Base-by-base conservation (phyloP, 2,888 invertebrate genomes). In the Folsomia manolachei region DNA sequence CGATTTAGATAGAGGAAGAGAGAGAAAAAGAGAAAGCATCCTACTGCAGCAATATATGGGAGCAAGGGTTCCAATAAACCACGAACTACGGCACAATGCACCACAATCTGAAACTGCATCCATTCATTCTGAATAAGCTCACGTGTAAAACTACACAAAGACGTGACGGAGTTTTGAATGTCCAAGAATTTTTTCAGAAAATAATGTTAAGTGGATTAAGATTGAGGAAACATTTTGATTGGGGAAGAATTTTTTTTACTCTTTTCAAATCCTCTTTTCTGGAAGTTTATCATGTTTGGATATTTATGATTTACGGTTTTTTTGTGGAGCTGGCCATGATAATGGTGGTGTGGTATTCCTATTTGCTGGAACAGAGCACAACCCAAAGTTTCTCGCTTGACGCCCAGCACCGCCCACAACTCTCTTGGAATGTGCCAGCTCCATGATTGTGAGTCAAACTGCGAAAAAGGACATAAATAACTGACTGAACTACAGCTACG, bases 1-100 rank as follows among this genome's bases (percentile, higher is more conserved):
- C 78, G 70, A 79, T 79, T 78, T 79, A 78, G 79, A 79, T 79
- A 77, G 23, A 24, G 60, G 61, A 39, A 60, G 53, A 56, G 60
- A 70, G 56, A 39, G 21, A 60, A 23, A 61, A 56, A 56, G 56
- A 7, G n/a, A 18, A 56, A 56, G 56, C 56, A 56, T 56, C 56
- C 4, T 21, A 7, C 21, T 56, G 56, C 56, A 56, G 4, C 18
- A 7, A 56, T 19, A 7, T 14, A 56, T 56, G 39, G 7, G 14
- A 39, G 14, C 39, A 39, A 39, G 39, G 39, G 39, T 14, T 9
- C 39, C 39, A 39, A 39, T 14, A 9, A 39, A 39, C n/a, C n/a
- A n/a, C n/a, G n/a, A n/a, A n/a, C n/a, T n/a, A n/a, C n/a, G n/a
- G n/a, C n/a, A n/a, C n/a, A n/a, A n/a, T n/a, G n/a, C n/a, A n/a